Conservation (phyloP, 2,113 vertebrate genomes). For the Salminus brasiliensis region DNA sequence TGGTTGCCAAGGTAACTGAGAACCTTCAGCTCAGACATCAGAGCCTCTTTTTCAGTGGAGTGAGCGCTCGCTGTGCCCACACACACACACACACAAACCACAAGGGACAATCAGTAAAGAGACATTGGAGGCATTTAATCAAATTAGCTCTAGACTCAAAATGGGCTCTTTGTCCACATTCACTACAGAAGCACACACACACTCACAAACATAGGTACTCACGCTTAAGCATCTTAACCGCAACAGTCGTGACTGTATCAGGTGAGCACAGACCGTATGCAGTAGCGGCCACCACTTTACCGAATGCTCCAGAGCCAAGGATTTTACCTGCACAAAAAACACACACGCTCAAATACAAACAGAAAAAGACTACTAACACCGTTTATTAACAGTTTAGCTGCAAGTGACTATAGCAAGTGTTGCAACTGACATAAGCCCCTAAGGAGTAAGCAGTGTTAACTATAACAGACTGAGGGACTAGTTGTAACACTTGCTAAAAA, state of each 20-base stretch:
- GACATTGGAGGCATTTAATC: slow-evolving; percentile 17
- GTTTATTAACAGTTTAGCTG: too few species aligned
- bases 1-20: slow-evolving; percentile 98
- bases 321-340: slow-evolving; percentile 82
- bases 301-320: slow-evolving; percentile 94
- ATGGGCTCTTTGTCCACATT: background rate
- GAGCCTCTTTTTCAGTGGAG: slow-evolving; percentile 76
- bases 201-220: slow-evolving; percentile 63
- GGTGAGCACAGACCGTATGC: slow-evolving; percentile 91
- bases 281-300: slow-evolving; percentile 93
- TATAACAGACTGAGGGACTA: too few species aligned
- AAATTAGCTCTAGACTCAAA: background rate
- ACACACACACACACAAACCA: slow-evolving; percentile 24
- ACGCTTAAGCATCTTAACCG: slow-evolving; percentile 99
- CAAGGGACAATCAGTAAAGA: background rate
- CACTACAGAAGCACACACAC: slow-evolving; percentile 12
- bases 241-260: slow-evolving; percentile 88
- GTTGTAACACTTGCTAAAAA: too few species aligned
- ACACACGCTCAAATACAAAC: background rate
- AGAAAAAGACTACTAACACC: too few species aligned
- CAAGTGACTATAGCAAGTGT: too few species aligned
- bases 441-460: too few species aligned
- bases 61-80: slow-evolving; percentile 31
- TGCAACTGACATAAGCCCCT: too few species aligned
- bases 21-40: slow-evolving; percentile 89